Percentiles rank a stretch among this genome's conserved stretches.
Evolutionary conservation across 2,888 invertebrate genomes (phyloP).

Genomic region (Agrotis clavis): DNA sequence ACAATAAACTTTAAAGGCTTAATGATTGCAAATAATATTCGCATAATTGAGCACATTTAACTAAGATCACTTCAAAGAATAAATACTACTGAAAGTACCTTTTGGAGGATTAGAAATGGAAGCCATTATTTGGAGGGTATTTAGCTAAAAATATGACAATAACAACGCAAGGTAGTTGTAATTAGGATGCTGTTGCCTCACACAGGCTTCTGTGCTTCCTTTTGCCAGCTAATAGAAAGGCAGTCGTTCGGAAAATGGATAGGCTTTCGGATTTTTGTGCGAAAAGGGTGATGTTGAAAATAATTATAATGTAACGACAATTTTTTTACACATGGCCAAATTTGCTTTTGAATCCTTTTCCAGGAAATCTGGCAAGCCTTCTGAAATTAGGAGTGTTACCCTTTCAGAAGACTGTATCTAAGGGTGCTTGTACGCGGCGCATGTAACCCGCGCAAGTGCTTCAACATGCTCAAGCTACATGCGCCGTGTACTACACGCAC

Average conservation of each 20-base stretch:
- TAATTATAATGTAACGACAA: conserved; percentile 14
- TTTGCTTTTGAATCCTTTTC: neutral
- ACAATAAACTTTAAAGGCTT: conserved; percentile 61
- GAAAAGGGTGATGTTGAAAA: conserved; percentile 39
- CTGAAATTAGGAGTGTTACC: neutral
- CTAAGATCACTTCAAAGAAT: conserved; percentile 65
- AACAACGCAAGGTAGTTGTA: conserved; percentile 61
- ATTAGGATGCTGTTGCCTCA: conserved; percentile 60
- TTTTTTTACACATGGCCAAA: conserved; percentile 22
- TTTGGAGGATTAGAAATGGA: conserved; percentile 71
- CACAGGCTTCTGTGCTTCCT: conserved; percentile 41
- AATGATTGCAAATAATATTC: conserved; percentile 69
- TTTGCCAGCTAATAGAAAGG: conserved; percentile 31
- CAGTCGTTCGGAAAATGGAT: conserved; percentile 51
- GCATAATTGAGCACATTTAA: conserved; percentile 77
- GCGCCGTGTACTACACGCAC: too few relatives aligned
- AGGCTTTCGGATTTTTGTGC: conserved; percentile 29
- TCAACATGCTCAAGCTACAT: too few relatives aligned
- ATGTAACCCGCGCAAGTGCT: too few relatives aligned
- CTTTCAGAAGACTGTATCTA: neutral
- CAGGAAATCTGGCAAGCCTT: neutral
- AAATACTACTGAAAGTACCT: conserved; percentile 63
- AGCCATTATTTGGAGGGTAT: conserved; percentile 57
- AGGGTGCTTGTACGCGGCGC: too few relatives aligned
- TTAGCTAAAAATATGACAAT: conserved; percentile 63